Base-by-base conservation (phyloP, 2,888 invertebrate species). In the Himalopsyche anomala region DNA sequence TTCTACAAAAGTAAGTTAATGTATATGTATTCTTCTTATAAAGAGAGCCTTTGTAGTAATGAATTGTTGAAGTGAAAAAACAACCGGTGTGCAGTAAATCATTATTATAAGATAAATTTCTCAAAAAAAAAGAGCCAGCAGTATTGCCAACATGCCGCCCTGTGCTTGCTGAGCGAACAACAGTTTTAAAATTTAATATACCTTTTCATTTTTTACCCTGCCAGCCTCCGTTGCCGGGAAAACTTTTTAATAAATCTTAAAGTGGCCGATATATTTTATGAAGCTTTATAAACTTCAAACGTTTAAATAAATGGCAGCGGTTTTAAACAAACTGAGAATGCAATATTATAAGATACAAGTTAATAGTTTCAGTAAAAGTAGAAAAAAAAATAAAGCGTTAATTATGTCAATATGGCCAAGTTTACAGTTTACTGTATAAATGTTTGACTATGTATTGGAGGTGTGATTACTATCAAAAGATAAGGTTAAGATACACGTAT, bases 221-320 rank as follows among this genome's bases (percentile, higher is more conserved):
- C 62, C 1, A 19, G 62, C 62, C 62, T 62, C 19, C 62, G 11
- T 62, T 62, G 9, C 62, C 28, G 62, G n/a, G 62, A 19, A 62
- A 62, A 62, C 45, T 54, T 36, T 81, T 81, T 81, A 81, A 81
- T 81, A 81, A 81, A 81, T 81, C 82, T 81, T 54, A n/a, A 81
- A 45, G 82, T 51, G 82, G 82, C 82, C 42, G 51, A 62, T 62
- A 62, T 81, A 81, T 81, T 45, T 81, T 51, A 51, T 54, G 45
- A 54, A 54, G 82, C 82, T 45, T 62, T 62, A 19, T 62, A 19
- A 62, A 62, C 62, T 62, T 19, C n/a, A 19, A 28, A 28, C 62
- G 62, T 62, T 62, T 62, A 62, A 62, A 62, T 28, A 62, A 62
- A 62, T 62, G 28, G n/a, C 62, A 62, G 62, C 11, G 62, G 19